phyloP scores from a whole-genome alignment of 2,888 invertebrate genomes.

The Ephialtes manifestator region DNA sequence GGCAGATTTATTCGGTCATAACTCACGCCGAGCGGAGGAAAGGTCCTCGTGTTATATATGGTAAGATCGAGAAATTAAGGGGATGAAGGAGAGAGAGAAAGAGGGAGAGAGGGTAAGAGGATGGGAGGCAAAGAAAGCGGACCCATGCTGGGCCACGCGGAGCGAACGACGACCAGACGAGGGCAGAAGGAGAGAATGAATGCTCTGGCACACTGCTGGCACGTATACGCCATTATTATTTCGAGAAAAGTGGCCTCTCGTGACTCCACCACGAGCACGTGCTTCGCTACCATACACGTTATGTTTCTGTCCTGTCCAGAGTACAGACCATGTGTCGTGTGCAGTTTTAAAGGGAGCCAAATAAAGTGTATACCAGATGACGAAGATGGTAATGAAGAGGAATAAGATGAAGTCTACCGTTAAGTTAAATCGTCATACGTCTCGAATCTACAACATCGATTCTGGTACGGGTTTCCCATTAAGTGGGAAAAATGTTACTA shows the following conservation, averaged over 20 bases:
- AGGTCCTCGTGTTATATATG: slow-evolving; percentile 36
- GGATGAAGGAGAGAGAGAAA: background rate
- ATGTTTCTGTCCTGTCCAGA: background rate
- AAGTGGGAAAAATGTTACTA: too few species aligned
- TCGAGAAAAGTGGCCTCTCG: slow-evolving; percentile 69
- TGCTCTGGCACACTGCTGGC: slow-evolving; percentile 48
- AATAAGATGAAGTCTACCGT: slow-evolving; percentile 7
- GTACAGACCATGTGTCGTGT: slow-evolving; percentile 16
- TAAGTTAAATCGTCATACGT: slow-evolving; percentile 12
- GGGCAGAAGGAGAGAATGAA: slow-evolving; percentile 52
- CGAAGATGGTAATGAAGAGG: slow-evolving; percentile 44
- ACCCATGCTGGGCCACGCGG: slow-evolving; percentile 61
- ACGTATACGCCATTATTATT: slow-evolving; percentile 67
- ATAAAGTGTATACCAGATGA: slow-evolving; percentile 52
- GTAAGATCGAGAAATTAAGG: slow-evolving; percentile 61
- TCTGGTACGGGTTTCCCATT: background rate
- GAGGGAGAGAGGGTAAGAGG: background rate
- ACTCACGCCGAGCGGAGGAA: slow-evolving; percentile 60
- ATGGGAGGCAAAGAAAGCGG: slow-evolving; percentile 13
- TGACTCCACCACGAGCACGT: slow-evolving; percentile 66
- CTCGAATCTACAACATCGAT: background rate
- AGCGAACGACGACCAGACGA: slow-evolving; percentile 37
- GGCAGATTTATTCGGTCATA: slow-evolving; percentile 69
- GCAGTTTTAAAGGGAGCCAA: slow-evolving; percentile 52
- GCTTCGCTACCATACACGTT: slow-evolving; percentile 35